A percentile compares a stretch with the other conserved stretches of the same genome.
phyloP scores from a whole-genome alignment of 2,888 invertebrate species.

The Pollenia angustigena region DNA sequence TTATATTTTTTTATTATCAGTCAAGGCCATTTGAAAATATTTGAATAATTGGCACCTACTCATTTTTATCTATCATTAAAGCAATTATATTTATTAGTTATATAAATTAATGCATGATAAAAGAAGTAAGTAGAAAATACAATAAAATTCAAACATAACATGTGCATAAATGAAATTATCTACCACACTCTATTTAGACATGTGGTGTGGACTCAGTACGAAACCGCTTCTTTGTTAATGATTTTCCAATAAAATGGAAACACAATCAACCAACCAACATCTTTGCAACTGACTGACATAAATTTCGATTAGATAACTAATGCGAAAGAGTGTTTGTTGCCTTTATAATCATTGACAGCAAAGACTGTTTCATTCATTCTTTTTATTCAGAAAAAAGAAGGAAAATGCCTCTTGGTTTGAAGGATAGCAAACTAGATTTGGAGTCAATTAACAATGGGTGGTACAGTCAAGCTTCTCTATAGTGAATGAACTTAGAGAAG shows the following conservation, averaged over 20 bases:
- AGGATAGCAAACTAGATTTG: neutral
- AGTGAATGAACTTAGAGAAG: too few relatives aligned
- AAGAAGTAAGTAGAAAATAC: neutral
- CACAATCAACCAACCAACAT: too few relatives aligned
- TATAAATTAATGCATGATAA: neutral
- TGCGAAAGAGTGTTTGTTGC: neutral
- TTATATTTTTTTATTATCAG: neutral
- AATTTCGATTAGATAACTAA: conserved; percentile 45
- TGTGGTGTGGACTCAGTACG: too few relatives aligned
- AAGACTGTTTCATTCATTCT: neutral
- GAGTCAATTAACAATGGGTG: conserved; percentile 15
- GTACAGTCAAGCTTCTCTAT: neutral
- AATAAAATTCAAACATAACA: neutral
- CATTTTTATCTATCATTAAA: neutral
- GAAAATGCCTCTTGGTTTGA: neutral
- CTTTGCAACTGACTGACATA: conserved; percentile 3
- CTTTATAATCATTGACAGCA: neutral
- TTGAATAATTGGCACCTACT: neutral
- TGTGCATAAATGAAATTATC: neutral
- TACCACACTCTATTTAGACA: too few relatives aligned
- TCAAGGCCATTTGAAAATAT: neutral
- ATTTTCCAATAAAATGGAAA: too few relatives aligned
- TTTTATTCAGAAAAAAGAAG: neutral
- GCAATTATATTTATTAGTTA: neutral
- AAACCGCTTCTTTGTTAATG: too few relatives aligned